Evolutionary conservation across 2,113 vertebrate species (phyloP).

Genomic region (Ictidomys tridecemlineatus): DNA sequence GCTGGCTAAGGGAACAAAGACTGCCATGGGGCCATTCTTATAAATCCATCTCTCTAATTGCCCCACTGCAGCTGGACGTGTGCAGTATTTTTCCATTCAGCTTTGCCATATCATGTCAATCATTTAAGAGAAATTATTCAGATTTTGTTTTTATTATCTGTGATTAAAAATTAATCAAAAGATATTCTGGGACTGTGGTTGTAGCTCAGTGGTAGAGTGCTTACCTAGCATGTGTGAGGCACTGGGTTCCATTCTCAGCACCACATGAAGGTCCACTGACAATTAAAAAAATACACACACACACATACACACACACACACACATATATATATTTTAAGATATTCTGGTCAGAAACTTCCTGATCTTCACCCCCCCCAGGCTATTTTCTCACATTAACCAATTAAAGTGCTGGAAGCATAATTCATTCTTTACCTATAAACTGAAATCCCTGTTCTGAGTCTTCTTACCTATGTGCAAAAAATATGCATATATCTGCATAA

Average conservation of each 20-base stretch:
- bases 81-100: constrained; percentile 84
- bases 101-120: constrained; percentile 87
- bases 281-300: too few relatives aligned
- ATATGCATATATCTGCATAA: constrained; percentile 94
- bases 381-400: constrained; percentile 92
- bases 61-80: constrained; percentile 86
- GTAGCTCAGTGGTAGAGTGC: too few relatives aligned
- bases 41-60: constrained; percentile 82
- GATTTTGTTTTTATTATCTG: constrained; percentile 92
- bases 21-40: constrained; percentile 81
- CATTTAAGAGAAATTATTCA: constrained; percentile 87
- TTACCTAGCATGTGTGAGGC: too few relatives aligned
- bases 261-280: too few relatives aligned
- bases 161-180: constrained; percentile 90
- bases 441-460: constrained; percentile 92
- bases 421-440: constrained; percentile 92
- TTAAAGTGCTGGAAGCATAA: constrained; percentile 95
- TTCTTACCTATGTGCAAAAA: constrained; percentile 96
- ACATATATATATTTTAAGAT: too few relatives aligned
- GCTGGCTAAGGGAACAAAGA: constrained; percentile 84
- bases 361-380: constrained; percentile 71
- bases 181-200: background rate
- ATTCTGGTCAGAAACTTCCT: constrained; percentile 83
- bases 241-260: too few relatives aligned
- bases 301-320: too few relatives aligned